Base-by-base conservation (phyloP, 2,888 invertebrate genomes). In the Chaetogeoica ovagalla region DNA sequence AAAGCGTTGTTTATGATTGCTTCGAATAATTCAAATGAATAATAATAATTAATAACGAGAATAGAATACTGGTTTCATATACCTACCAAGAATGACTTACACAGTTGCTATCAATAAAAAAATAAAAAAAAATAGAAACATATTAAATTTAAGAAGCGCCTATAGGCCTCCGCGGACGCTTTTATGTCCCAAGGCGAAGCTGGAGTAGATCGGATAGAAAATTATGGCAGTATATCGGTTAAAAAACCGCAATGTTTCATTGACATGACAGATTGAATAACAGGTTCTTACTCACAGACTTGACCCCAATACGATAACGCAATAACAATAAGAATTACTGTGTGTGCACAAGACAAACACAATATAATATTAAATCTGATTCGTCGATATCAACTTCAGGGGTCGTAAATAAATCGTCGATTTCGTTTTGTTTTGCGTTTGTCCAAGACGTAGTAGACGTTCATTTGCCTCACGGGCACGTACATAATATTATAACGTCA, bases 281-380 rank as follows among this genome's bases (percentile, higher is more conserved):
- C 72, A 30, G 72, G 72, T 73, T 73, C 72, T 73, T 52, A 62
- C 62, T 73, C 43, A 48, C 72, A 62, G 72, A 73, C 72, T 73
- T 73, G 72, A 73, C 72, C 72, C 62, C 30, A 73, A 73, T 73
- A 62, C n/a, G 9, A 48, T 73, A 62, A 62, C 48, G 72, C 30
- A 60, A 72, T 17, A 71, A 71, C 43, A 71, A 71, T 48, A 48
- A 59, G 23, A 21, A 59, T 71, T 71, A 59, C 57, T 59, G 15
- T 63, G n/a, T 71, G 59, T 59, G 21, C 30, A 69, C 30, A 19
- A 23, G 15, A 69, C 48, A 3, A 13, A n/a, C 23, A 69, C 30
- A 69, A 52, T 69, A 69, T 69, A 69, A 69, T 69, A 39, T 52
- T 69, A 60, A n/a, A 21, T 48, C 48, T 66, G 48, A 43, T 21